These are phyloP conservation scores for Horisme vitalbata DNA, from an alignment of 2,888 invertebrate species.

Conservation along the genomic window DNA sequence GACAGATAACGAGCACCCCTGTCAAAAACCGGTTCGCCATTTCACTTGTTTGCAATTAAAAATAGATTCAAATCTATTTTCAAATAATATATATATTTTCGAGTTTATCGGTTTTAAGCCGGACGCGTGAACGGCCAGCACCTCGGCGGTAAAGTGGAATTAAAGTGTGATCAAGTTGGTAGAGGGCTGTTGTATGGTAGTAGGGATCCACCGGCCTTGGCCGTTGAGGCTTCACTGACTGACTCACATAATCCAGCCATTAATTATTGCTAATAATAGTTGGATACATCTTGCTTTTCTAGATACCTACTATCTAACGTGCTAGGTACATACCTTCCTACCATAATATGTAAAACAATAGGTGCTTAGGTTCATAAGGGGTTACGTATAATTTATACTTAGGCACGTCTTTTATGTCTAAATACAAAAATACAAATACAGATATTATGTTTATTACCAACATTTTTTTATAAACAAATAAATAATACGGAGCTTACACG, in stretches of 20 bases:
- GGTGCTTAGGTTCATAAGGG: too few species aligned
- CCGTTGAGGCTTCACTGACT: constrained; percentile 55
- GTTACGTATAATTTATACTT: too few species aligned
- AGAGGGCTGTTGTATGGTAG: constrained; percentile 23
- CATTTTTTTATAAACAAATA: too few species aligned
- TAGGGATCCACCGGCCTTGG: constrained; percentile 60
- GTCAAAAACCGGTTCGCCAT: constrained; percentile 48
- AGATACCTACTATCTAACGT: not conserved
- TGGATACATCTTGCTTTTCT: too few species aligned
- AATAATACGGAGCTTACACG: too few species aligned
- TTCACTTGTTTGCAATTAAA: constrained; percentile 14
- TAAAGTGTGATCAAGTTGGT: constrained; percentile 19
- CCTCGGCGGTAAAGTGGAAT: constrained; percentile 17
- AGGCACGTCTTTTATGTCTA: too few species aligned
- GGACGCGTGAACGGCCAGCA: constrained; percentile 28
- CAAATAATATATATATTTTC: not conserved
- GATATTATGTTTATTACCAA: too few species aligned
- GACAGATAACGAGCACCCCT: constrained; percentile 52
- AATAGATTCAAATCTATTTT: not conserved
- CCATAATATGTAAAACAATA: too few species aligned
- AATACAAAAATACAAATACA: too few species aligned
- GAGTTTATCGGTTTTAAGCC: constrained; percentile 15
- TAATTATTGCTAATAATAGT: not conserved
- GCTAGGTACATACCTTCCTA: too few species aligned
- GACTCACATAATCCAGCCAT: constrained; percentile 53